phyloP scores from a whole-genome alignment of 2,888 invertebrate genomes.

The Macropis europaea region DNA sequence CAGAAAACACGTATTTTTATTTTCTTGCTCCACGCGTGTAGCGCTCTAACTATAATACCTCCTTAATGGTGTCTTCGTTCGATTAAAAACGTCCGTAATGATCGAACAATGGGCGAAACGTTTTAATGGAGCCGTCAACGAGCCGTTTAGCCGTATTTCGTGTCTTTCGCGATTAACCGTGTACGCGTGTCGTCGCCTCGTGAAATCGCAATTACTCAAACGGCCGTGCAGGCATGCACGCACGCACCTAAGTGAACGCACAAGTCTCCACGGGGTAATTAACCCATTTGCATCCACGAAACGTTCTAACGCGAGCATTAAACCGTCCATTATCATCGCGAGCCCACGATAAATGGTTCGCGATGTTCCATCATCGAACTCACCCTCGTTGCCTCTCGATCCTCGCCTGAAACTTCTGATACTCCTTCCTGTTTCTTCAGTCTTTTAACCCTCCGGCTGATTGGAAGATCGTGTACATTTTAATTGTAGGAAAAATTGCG shows the following conservation, averaged over 20 bases:
- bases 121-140: constrained; percentile 15
- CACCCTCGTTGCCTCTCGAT: neutral
- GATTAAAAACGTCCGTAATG: neutral
- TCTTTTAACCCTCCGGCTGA: no score
- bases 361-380: constrained; percentile 1
- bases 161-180: constrained; percentile 38
- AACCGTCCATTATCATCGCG: constrained; percentile 35
- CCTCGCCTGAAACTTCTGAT: no score
- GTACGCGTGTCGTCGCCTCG: constrained; percentile 35
- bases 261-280: constrained; percentile 45
- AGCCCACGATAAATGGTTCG: constrained; percentile 21
- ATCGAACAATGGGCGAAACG: constrained; percentile 2
- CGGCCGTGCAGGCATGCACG: constrained; percentile 23
- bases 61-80: no score
- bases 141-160: constrained; percentile 19
- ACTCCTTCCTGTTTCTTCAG: no score
- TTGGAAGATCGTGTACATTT: no score
- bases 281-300: constrained; percentile 43
- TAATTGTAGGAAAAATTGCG: no score
- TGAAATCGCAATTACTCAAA: constrained; percentile 41
- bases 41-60: no score
- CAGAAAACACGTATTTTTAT: no score
- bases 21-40: no score
- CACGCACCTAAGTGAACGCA: constrained; percentile 27
- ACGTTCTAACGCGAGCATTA: constrained; percentile 30